These are phyloP conservation scores for Choloepus didactylus DNA, from an alignment of 2,797 vertebrate species.

Conservation along the genomic window DNA sequence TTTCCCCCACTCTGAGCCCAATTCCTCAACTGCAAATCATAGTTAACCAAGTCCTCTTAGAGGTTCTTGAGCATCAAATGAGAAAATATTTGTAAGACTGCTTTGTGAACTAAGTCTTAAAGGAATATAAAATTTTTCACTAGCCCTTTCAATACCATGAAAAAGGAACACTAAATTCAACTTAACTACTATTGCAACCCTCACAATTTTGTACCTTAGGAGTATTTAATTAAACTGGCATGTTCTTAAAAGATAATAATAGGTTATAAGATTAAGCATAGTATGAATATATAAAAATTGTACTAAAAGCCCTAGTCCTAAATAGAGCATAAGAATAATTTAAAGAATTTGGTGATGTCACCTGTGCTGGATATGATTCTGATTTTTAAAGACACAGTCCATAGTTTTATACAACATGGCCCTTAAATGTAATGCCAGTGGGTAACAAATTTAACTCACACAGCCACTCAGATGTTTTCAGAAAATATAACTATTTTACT, in stretches of 20 bases:
- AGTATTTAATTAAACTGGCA: neutral
- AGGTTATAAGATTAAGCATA: neutral
- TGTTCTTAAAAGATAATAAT: neutral
- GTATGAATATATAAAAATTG: neutral
- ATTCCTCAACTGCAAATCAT: neutral
- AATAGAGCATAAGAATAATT: constrained; percentile 10
- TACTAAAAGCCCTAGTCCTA: neutral
- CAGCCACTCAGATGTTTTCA: neutral
- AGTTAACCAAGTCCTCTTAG: neutral
- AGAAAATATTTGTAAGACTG: constrained; percentile 30
- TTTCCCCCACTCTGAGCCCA: neutral
- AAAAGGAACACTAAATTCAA: neutral
- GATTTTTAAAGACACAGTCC: constrained; percentile 36
- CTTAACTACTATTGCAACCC: neutral
- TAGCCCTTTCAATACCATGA: neutral
- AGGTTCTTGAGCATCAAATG: neutral
- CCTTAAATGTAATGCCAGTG: neutral
- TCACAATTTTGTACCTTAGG: neutral
- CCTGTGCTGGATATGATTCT: neutral
- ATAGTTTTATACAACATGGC: neutral
- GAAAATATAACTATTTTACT: constrained; percentile 45
- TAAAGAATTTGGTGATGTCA: neutral
- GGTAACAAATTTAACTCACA: neutral
- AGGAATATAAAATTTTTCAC: neutral
- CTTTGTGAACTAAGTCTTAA: neutral